Conservation (phyloP, 1,140 invertebrate species). For the Meloidogyne exigua region DNA sequence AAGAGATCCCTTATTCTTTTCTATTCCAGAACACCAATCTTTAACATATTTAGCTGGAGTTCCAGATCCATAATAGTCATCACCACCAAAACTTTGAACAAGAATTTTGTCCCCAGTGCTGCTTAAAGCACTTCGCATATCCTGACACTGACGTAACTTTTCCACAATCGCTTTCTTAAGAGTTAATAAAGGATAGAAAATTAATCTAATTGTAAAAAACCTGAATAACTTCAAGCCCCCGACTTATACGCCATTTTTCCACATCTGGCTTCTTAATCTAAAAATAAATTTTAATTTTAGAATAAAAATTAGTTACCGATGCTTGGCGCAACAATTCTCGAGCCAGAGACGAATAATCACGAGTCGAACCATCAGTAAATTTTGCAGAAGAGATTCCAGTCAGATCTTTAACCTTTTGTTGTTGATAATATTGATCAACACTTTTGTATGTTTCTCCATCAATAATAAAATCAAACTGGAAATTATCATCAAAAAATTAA, state of each 20-base stretch:
- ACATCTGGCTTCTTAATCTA: slow-evolving; percentile 36
- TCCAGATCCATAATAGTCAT: slow-evolving; percentile 51
- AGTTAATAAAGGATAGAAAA: not conserved
- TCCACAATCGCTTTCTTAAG: slow-evolving; percentile 48
- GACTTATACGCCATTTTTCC: slow-evolving; percentile 44
- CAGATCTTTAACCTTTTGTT: slow-evolving; percentile 45
- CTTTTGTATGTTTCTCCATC: slow-evolving; percentile 43
- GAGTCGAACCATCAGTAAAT: slow-evolving; percentile 39
- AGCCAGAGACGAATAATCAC: slow-evolving; percentile 41
- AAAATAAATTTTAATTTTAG: slow-evolving; percentile 7
- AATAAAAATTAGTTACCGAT: slow-evolving; percentile 16
- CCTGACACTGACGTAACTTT: slow-evolving; percentile 39
- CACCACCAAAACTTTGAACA: slow-evolving; percentile 44
- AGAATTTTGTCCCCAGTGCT: slow-evolving; percentile 50
- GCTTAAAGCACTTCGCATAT: slow-evolving; percentile 35
- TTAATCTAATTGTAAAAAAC: not conserved
- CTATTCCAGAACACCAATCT: slow-evolving; percentile 40
- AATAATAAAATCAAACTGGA: slow-evolving; percentile 43
- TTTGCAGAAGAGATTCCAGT: slow-evolving; percentile 37
- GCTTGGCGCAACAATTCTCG: slow-evolving; percentile 36
- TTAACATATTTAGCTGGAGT: slow-evolving; percentile 43
- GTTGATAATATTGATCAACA: slow-evolving; percentile 53
- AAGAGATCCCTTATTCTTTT: slow-evolving; percentile 34
- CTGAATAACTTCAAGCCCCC: slow-evolving; percentile 45
- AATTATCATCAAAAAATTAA: slow-evolving; percentile 25